These are phyloP conservation scores for Nibea albiflora DNA, from an alignment of 2,113 vertebrate genomes.

Conservation along the genomic window DNA sequence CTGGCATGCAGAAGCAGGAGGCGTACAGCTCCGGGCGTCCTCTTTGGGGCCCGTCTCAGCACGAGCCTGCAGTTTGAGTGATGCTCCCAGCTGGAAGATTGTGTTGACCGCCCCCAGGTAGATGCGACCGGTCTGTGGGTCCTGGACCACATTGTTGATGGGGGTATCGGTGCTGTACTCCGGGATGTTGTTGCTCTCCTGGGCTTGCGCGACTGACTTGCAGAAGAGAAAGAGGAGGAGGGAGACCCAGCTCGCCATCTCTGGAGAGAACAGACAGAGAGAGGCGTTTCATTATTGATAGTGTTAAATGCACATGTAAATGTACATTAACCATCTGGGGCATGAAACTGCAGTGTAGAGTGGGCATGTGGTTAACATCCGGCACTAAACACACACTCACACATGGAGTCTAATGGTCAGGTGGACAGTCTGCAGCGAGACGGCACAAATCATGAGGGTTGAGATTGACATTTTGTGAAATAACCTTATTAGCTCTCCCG, in stretches of 20 bases:
- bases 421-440: not conserved
- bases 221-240: slow-evolving; percentile 71
- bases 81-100: slow-evolving; percentile 87
- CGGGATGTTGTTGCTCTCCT: slow-evolving; percentile 31
- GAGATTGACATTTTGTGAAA: not conserved
- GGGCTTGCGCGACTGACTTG: slow-evolving; percentile 46
- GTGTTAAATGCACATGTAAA: slow-evolving; percentile 32
- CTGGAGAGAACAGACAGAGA: slow-evolving; percentile 62
- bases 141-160: slow-evolving; percentile 92
- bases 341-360: not conserved
- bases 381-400: slow-evolving; percentile 1
- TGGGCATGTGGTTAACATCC: slow-evolving; percentile 20
- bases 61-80: slow-evolving; percentile 76
- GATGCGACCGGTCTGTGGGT: slow-evolving; percentile 87
- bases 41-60: slow-evolving; percentile 84
- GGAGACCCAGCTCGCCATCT: slow-evolving; percentile 83
- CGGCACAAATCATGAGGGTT: not conserved
- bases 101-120: slow-evolving; percentile 92
- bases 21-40: slow-evolving; percentile 91
- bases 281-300: slow-evolving; percentile 40
- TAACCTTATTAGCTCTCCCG: not conserved
- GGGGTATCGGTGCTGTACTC: slow-evolving; percentile 79
- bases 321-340: slow-evolving; percentile 20
- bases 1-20: slow-evolving; percentile 88
- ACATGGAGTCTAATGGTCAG: slow-evolving; percentile 16